Base-by-base conservation (phyloP, 2,888 invertebrate species). In the Eumacrocentrus americanus region DNA sequence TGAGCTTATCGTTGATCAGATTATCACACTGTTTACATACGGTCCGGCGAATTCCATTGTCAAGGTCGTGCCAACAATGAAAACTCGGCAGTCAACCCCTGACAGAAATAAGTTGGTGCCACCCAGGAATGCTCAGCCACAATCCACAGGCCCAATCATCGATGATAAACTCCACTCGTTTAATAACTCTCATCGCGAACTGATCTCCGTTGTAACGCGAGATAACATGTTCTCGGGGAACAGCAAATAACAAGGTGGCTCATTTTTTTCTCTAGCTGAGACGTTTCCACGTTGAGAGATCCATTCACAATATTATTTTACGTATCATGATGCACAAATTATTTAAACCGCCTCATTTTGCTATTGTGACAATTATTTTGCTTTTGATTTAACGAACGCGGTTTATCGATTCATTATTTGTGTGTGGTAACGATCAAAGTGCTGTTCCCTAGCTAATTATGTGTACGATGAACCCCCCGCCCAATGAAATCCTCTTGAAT, bases 31-130 rank as follows among this genome's bases (percentile, higher is more conserved):
- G 70, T 68, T 76, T 79, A 80, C 80, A 80, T 80, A 80, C 80
- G 79, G 77, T 77, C 76, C 75, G 76, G 75, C 72, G 79, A 80
- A 71, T 79, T 73, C 76, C 77, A 78, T 70, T 59, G 73, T 75
- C 76, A 76, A 72, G 73, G 74, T 71, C 74, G 76, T 75, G 77
- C 75, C 73, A 79, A 77, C 71, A 77, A 76, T 68, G 77, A 75
- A 75, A 75, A 78, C 55, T 66, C 76, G 70, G 77, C 77, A 72
- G 76, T 75, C 71, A 64, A 64, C 69, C 73, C 72, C 74, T 64
- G 70, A 78, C 72, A 76, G 78, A 76, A 75, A 70, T 76, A 77
- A 75, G 76, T 73, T 72, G 75, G 72, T 71, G 74, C 76, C 78
- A 70, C 79, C 75, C 73, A 74, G 75, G 76, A 74, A 73, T 68